Evolutionary conservation across 2,113 vertebrate species (phyloP).

Genomic region (Microcebus tavaratra): DNA sequence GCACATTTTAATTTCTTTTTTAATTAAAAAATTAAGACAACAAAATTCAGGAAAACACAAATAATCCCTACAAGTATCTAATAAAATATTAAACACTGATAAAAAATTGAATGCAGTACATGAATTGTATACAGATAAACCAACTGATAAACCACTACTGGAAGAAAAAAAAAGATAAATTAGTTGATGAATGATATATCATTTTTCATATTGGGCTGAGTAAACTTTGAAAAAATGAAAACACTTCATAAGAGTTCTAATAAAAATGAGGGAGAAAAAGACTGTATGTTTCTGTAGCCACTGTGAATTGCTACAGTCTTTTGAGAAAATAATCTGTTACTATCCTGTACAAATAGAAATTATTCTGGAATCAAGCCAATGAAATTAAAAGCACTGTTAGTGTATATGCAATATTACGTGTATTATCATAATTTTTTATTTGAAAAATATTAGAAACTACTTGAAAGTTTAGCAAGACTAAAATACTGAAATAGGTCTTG

Average conservation of each 20-base stretch:
- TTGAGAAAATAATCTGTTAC: neutral
- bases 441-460: neutral
- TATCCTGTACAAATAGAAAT: neutral
- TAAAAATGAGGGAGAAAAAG: neutral
- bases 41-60: neutral
- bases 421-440: neutral
- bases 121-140: neutral
- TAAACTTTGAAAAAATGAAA: neutral
- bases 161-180: neutral
- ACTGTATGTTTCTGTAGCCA: neutral
- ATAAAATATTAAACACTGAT: neutral
- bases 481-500: neutral
- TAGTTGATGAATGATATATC: neutral
- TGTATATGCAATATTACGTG: neutral
- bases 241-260: neutral
- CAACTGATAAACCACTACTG: neutral
- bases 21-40: neutral
- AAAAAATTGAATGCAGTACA: neutral
- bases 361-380: neutral
- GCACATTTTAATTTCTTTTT: neutral
- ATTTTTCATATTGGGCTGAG: neutral
- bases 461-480: neutral
- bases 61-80: neutral
- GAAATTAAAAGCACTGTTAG: neutral
- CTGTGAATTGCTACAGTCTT: neutral